These are phyloP conservation scores for Cotesia typhae DNA, from an alignment of 1,140 invertebrate species.

Conservation along the genomic window DNA sequence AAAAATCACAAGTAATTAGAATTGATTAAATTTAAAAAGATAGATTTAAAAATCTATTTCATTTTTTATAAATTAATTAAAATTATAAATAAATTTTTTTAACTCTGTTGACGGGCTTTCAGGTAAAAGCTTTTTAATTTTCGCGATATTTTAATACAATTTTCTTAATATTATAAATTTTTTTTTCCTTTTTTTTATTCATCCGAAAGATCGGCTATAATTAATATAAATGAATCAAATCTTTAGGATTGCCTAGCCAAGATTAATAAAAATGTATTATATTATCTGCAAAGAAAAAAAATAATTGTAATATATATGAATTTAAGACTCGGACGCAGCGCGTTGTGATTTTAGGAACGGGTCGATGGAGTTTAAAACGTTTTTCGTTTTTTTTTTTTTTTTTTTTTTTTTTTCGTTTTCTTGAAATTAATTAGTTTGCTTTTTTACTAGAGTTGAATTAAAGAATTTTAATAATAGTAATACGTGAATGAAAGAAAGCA, in stretches of 20 bases:
- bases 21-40: too few relatives aligned
- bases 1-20: background rate
- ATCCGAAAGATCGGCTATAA: too few relatives aligned
- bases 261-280: slow-evolving; percentile 11
- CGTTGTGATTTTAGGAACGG: background rate
- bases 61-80: background rate
- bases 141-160: slow-evolving; percentile 11
- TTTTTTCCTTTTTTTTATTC: too few relatives aligned
- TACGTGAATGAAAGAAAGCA: slow-evolving; percentile 23
- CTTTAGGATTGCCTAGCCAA: too few relatives aligned
- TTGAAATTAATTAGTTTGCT: slow-evolving; percentile 32
- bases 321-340: background rate
- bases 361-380: background rate
- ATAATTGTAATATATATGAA: slow-evolving; percentile 18
- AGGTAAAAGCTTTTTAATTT: background rate
- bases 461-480: background rate
- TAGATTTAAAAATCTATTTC: background rate
- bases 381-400: slow-evolving; percentile 5
- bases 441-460: background rate
- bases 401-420: background rate
- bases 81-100: too few relatives aligned
- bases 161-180: too few relatives aligned
- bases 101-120: too few relatives aligned
- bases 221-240: too few relatives aligned
- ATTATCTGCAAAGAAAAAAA: background rate